Evolutionary conservation across 1,140 invertebrate genomes (phyloP).

Genomic region (Philopotamus ludificatus): DNA sequence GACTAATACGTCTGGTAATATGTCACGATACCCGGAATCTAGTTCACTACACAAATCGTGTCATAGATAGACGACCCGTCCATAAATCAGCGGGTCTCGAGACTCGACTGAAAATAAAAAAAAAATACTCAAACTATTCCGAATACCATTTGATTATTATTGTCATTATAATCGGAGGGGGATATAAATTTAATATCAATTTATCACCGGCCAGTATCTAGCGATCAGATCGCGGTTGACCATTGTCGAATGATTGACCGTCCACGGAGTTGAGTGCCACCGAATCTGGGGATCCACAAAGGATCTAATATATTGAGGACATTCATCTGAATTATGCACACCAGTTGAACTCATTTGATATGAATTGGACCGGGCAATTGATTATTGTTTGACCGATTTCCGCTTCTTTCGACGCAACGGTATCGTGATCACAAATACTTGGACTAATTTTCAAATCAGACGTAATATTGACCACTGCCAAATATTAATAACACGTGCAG

Average conservation of each 20-base stretch:
- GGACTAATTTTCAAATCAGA: neutral
- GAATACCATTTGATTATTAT: no score
- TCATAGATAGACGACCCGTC: no score
- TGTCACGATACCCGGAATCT: no score
- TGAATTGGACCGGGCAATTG: no score
- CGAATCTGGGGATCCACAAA: constrained; percentile 13
- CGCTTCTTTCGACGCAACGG: neutral
- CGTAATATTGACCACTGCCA: no score
- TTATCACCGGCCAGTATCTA: constrained; percentile 17
- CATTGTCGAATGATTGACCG: constrained; percentile 9
- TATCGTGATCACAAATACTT: neutral
- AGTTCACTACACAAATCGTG: no score
- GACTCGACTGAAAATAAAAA: neutral
- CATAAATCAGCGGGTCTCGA: no score
- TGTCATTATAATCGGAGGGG: constrained; percentile 13
- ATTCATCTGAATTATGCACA: constrained; percentile 13
- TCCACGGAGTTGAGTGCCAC: constrained; percentile 4
- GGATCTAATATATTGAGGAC: neutral
- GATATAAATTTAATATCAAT: constrained; percentile 27
- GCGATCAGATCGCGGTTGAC: constrained; percentile 19
- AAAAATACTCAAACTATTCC: neutral
- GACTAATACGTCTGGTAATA: no score
- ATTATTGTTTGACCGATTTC: no score
- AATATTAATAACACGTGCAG: no score
- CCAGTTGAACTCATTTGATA: no score